Conservation (phyloP, 30 jellyfish, hydroid and myxozoan species). For the Nemopilema nomurai region DNA sequence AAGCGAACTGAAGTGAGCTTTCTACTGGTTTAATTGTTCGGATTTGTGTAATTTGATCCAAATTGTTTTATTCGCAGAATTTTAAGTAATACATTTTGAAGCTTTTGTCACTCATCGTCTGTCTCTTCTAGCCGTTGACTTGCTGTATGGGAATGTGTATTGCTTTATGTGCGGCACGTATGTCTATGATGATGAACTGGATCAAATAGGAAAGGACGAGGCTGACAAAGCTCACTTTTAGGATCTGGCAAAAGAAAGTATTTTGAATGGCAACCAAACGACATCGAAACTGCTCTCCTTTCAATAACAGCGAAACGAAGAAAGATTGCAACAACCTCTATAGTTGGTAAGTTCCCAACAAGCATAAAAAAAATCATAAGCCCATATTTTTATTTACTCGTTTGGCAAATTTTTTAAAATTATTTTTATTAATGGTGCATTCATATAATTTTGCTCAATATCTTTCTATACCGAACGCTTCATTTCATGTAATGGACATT, state of each 20-base stretch:
- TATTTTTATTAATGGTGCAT: no score
- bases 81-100: no score
- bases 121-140: constrained; percentile 68
- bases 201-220: constrained; percentile 76
- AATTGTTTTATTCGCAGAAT: no score
- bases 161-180: constrained; percentile 76
- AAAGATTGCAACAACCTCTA: constrained; percentile 45
- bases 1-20: no score
- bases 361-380: neutral
- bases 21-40: no score
- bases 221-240: constrained; percentile 67
- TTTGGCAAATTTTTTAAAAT: no score
- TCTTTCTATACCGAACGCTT: no score
- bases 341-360: constrained; percentile 55
- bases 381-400: no score
- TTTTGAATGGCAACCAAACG: constrained; percentile 87
- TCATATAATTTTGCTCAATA: no score
- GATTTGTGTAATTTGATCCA: no score
- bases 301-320: constrained; percentile 68
- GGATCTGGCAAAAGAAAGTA: constrained; percentile 80
- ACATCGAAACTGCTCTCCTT: constrained; percentile 64
- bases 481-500: no score
- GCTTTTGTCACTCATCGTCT: no score
- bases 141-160: constrained; percentile 83
- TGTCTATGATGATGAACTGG: constrained; percentile 88